Base-by-base conservation (phyloP, 2,888 invertebrate genomes). In the Trissolcus japonicus region DNA sequence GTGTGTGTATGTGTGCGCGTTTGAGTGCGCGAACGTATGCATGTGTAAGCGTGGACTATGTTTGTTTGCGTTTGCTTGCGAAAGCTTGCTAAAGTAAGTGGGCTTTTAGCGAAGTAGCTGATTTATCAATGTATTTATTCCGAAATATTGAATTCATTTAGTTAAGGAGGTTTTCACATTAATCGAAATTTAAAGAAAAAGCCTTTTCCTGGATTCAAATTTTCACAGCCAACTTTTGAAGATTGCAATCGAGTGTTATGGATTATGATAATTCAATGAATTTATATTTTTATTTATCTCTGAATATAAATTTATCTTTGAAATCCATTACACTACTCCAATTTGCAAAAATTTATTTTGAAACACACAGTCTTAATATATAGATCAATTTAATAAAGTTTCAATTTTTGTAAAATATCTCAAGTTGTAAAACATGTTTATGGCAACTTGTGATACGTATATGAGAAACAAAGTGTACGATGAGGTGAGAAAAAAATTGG, bases 41-140 rank as follows among this genome's bases (percentile, higher is more conserved):
- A 65, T 73, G 67, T 57, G 76, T 57, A 73, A 76, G 73, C 60
- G 75, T 66, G 76, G 79, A 65, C 76, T 77, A 68, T 76, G 79
- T 80, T 85, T 83, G 85, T 85, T 85, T 85, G 86, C 83, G 82
- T 80, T 83, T 79, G 74, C 81, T 81, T 80, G 80, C 79, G 80
- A 83, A 83, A 84, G 85, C 85, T 82, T 82, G 84, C 85, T 85
- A 84, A 85, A 86, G 86, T 85, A 84, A 86, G 88, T 85, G 86
- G 87, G 88, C 88, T 88, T 88, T 88, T 87, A 88, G 88, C 86
- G 82, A 82, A 87, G 88, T 88, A 86, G 86, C 88, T 88, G 88
- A 88, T 88, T 88, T 88, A 88, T 88, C 88, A 88, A 88, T 88
- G 87, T 88, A 88, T 88, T 88, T 88, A 88, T 88, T 88, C 88